Evolutionary conservation across 2,888 invertebrate species (phyloP).

Genomic region (Troides helena): DNA sequence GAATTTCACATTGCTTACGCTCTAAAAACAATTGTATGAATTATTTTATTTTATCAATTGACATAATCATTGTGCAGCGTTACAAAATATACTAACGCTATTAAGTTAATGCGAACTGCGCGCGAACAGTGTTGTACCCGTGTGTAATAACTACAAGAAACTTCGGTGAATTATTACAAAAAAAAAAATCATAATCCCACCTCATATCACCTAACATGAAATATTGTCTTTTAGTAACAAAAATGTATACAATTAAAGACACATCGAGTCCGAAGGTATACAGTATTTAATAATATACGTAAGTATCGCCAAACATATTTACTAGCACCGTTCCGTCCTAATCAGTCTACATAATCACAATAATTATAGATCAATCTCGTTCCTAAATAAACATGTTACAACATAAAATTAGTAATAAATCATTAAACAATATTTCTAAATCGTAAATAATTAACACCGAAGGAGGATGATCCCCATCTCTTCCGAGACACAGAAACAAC

Average conservation of each 20-base stretch:
- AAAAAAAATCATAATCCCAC: too few species aligned
- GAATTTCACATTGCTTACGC: too few species aligned
- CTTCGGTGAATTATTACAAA: too few species aligned
- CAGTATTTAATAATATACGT: constrained; percentile 1
- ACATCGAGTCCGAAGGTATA: constrained; percentile 9
- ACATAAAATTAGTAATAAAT: constrained; percentile 14
- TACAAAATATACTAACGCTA: too few species aligned
- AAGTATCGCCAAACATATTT: constrained; percentile 11
- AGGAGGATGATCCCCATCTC: neutral
- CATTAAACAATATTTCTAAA: constrained; percentile 4
- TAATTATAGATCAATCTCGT: neutral
- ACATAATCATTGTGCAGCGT: too few species aligned
- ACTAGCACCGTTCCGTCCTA: constrained; percentile 14
- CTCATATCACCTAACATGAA: too few species aligned
- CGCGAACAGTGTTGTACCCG: too few species aligned
- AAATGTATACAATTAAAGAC: neutral
- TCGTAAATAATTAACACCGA: neutral
- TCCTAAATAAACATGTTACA: neutral
- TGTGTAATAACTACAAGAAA: too few species aligned
- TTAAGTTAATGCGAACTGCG: too few species aligned
- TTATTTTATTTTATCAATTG: too few species aligned
- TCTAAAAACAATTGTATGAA: too few species aligned
- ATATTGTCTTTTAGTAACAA: neutral
- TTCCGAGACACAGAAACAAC: neutral
- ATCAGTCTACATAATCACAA: constrained; percentile 20